Conservation (phyloP, 2,113 vertebrate species). For the Salminus brasiliensis region DNA sequence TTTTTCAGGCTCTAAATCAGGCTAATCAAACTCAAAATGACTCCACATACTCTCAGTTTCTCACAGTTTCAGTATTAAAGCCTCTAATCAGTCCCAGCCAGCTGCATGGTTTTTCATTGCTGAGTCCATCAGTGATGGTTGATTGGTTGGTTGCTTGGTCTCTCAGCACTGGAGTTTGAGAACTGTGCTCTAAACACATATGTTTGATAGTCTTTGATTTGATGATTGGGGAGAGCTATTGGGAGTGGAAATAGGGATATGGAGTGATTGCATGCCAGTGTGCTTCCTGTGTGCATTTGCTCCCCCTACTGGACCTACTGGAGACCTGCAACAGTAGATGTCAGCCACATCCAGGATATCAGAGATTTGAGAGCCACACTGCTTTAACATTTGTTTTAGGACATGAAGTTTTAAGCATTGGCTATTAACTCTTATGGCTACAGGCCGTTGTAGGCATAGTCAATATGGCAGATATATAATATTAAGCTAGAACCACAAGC, state of each 20-base stretch:
- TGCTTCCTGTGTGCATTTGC: slow-evolving; percentile 21
- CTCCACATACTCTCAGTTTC: not conserved
- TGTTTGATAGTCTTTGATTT: slow-evolving; percentile 4
- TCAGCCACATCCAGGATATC: not conserved
- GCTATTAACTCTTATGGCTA: no score
- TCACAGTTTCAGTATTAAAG: not conserved
- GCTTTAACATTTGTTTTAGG: no score
- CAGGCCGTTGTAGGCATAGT: no score
- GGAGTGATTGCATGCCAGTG: not conserved
- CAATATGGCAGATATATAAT: no score
- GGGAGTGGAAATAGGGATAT: not conserved
- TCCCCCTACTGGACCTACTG: slow-evolving; percentile 53
- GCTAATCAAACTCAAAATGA: not conserved
- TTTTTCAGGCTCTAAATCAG: not conserved
- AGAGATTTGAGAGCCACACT: no score
- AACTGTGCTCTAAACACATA: not conserved
- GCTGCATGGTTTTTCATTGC: no score
- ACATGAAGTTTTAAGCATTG: no score
- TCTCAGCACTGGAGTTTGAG: not conserved
- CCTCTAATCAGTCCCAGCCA: not conserved
- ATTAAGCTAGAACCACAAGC: no score
- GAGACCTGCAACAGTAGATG: slow-evolving; percentile 42
- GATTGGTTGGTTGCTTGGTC: not conserved
- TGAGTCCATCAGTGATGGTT: no score
- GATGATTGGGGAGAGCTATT: not conserved